phyloP scores from a whole-genome alignment of 2,113 vertebrate genomes.

The Chlorocebus sabaeus region DNA sequence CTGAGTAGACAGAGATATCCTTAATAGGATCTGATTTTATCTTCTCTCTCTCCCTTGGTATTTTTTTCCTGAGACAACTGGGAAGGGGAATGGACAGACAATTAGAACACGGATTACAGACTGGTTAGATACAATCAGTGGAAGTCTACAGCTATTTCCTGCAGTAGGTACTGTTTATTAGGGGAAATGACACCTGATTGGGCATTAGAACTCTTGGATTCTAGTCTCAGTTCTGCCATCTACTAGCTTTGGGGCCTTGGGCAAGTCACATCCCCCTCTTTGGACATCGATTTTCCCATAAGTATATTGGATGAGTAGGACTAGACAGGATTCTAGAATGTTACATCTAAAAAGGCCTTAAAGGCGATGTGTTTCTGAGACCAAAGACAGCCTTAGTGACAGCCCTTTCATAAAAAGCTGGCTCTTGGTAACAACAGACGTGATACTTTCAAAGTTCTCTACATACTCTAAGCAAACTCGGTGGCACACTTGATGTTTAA shows the following conservation, averaged over 20 bases:
- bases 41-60: background rate
- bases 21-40: slow-evolving; percentile 32
- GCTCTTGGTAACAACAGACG: slow-evolving; percentile 58
- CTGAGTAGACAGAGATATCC: background rate
- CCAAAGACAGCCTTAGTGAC: slow-evolving; percentile 29
- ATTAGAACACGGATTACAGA: background rate
- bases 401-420: slow-evolving; percentile 48
- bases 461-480: slow-evolving; percentile 50
- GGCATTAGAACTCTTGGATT: background rate
- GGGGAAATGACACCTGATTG: background rate
- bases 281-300: background rate
- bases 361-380: slow-evolving; percentile 44
- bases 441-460: slow-evolving; percentile 65
- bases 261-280: background rate
- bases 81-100: background rate
- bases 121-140: background rate
- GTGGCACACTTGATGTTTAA: slow-evolving; percentile 65
- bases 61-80: slow-evolving; percentile 3
- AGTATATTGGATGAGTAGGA: slow-evolving; percentile 10
- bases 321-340: slow-evolving; percentile 3
- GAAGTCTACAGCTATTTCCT: background rate
- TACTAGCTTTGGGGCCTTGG: background rate
- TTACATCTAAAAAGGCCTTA: slow-evolving; percentile 17
- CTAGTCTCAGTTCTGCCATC: background rate
- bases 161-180: background rate